These are phyloP conservation scores for Agriopis marginaria DNA, from an alignment of 2,888 invertebrate genomes.

Conservation along the genomic window DNA sequence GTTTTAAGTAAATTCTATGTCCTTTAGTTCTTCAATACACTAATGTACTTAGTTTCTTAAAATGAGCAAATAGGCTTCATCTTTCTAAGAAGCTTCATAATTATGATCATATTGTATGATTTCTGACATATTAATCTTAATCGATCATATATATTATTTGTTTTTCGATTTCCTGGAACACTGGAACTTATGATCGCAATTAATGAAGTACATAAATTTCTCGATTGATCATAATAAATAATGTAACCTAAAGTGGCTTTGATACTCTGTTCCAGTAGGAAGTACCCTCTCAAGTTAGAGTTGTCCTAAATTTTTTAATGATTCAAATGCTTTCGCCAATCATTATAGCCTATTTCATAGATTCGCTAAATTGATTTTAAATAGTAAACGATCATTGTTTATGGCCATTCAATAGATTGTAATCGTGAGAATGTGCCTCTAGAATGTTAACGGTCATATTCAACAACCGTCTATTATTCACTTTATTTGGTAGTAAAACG, in stretches of 20 bases:
- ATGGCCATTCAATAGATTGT: constrained; percentile 26
- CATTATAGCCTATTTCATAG: constrained; percentile 30
- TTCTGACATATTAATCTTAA: too few relatives aligned
- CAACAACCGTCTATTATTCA: constrained; percentile 11
- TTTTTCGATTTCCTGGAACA: too few relatives aligned
- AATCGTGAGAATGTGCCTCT: constrained; percentile 21
- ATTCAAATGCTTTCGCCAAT: constrained; percentile 29
- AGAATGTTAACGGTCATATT: constrained; percentile 17
- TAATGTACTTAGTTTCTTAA: too few relatives aligned
- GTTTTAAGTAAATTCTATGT: too few relatives aligned
- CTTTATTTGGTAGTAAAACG: neutral
- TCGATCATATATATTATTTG: too few relatives aligned
- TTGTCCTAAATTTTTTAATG: neutral
- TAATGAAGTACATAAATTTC: too few relatives aligned
- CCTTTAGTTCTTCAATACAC: too few relatives aligned
- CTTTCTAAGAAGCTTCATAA: too few relatives aligned
- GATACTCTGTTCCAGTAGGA: neutral
- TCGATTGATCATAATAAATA: too few relatives aligned
- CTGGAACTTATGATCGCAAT: too few relatives aligned
- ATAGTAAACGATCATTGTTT: constrained; percentile 47
- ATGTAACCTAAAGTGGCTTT: neutral
- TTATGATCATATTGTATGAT: too few relatives aligned
- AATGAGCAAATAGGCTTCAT: too few relatives aligned
- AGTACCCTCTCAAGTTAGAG: neutral
- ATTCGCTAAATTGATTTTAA: constrained; percentile 54